Percentiles rank a stretch among this genome's conserved stretches.
These are phyloP conservation scores for Schrankia costaestrigalis DNA, from an alignment of 2,888 invertebrate species.

Conservation along the genomic window DNA sequence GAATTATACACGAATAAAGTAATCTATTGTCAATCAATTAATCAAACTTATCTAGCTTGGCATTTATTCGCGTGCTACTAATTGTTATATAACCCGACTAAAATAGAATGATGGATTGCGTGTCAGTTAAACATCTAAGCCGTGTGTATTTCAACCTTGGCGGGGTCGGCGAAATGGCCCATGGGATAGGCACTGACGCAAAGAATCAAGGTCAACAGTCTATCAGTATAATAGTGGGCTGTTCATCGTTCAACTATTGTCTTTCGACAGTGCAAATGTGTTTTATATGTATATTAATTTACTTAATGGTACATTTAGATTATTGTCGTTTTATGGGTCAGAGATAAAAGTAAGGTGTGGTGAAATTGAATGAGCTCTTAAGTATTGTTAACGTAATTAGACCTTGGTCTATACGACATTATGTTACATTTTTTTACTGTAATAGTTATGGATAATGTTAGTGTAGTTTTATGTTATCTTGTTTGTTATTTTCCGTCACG, in stretches of 20 bases:
- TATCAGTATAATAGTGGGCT: constrained; percentile 41
- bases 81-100: constrained; percentile 20
- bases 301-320: constrained; percentile 29
- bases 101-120: constrained; percentile 33
- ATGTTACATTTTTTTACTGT: too few relatives aligned
- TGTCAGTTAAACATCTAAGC: constrained; percentile 21
- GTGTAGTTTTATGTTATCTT: too few relatives aligned
- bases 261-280: constrained; percentile 32
- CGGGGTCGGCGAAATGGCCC: constrained; percentile 50
- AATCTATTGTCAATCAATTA: constrained; percentile 15
- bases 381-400: too few relatives aligned
- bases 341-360: constrained; percentile 3
- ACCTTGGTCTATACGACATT: too few relatives aligned
- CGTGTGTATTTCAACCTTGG: constrained; percentile 36
- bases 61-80: constrained; percentile 16
- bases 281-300: constrained; percentile 35
- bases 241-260: constrained; percentile 34
- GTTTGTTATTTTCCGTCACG: too few relatives aligned
- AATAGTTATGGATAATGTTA: too few relatives aligned
- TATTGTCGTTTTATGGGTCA: constrained; percentile 5
- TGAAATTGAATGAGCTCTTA: neutral
- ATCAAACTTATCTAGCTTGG: constrained; percentile 16
- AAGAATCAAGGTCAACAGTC: constrained; percentile 48
- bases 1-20: constrained; percentile 3
- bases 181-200: constrained; percentile 55